A percentile compares a stretch with the other conserved stretches of the same genome.
phyloP scores from a whole-genome alignment of 2,797 vertebrate genomes.

The Darevskia nairensis region DNA sequence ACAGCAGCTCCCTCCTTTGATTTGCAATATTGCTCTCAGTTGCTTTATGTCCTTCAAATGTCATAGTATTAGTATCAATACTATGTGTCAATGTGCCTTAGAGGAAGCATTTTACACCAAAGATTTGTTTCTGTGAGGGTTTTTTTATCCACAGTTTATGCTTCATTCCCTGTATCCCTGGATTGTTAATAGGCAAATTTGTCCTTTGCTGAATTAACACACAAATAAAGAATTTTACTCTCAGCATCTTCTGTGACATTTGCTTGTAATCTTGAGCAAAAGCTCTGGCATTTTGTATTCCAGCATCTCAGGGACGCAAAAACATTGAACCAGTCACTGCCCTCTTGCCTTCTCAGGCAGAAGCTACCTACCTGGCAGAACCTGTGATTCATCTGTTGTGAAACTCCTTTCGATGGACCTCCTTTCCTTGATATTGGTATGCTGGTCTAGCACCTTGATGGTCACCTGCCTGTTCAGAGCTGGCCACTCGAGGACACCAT shows the following conservation, averaged over 20 bases:
- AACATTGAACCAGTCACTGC: neutral
- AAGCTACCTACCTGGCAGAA: constrained; percentile 58
- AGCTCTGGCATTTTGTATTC: neutral
- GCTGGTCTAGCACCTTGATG: constrained; percentile 86
- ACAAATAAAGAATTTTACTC: neutral
- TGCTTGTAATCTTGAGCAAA: neutral
- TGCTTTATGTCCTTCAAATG: no score
- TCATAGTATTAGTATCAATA: no score
- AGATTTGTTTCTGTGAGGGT: no score
- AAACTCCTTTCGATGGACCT: constrained; percentile 86
- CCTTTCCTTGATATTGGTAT: constrained; percentile 80
- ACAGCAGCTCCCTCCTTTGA: no score
- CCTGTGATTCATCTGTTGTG: constrained; percentile 73
- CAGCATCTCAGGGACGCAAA: no score
- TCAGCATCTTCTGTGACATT: neutral
- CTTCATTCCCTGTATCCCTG: no score
- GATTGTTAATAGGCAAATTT: no score
- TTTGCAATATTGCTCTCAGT: no score
- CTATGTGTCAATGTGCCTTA: no score
- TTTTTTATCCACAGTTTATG: no score
- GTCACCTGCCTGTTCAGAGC: constrained; percentile 82
- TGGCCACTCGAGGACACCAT: constrained; percentile 84
- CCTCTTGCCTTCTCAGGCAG: neutral
- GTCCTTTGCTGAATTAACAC: no score
- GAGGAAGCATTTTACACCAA: no score